phyloP scores from a whole-genome alignment of 2,113 vertebrate species.

The Alosa alosa region DNA sequence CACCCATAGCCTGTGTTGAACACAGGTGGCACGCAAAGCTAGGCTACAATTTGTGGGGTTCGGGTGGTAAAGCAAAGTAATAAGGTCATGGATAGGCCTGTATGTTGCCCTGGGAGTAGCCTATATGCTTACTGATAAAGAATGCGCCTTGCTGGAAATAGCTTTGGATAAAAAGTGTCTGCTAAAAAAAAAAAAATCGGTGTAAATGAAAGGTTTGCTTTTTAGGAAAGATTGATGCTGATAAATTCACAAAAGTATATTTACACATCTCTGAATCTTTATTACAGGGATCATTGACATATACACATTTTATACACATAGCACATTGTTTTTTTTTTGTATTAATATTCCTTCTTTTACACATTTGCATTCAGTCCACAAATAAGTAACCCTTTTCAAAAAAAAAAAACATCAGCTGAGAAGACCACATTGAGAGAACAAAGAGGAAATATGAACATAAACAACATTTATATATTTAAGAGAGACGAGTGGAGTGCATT shows the following conservation, averaged over 20 bases:
- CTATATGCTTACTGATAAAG: not conserved
- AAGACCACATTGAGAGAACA: conserved; percentile 54
- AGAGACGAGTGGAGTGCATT: conserved; percentile 1
- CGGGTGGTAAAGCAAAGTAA: not conserved
- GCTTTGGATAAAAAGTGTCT: conserved; percentile 11
- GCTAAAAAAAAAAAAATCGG: not conserved
- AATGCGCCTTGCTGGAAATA: not conserved
- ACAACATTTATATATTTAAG: conserved; percentile 53
- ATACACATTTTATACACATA: conserved; percentile 64
- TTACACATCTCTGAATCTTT: conserved; percentile 54
- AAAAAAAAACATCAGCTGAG: conserved; percentile 55
- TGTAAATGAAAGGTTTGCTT: not conserved
- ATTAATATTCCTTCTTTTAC: conserved; percentile 37
- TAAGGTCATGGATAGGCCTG: not conserved
- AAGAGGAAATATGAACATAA: conserved; percentile 52
- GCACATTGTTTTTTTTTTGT: conserved; percentile 40
- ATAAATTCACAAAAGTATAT: not conserved
- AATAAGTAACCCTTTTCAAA: conserved; percentile 50
- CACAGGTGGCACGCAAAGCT: not conserved
- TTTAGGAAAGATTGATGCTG: not conserved
- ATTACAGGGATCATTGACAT: conserved; percentile 72
- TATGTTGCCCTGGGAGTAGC: not conserved
- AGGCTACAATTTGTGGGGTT: not conserved
- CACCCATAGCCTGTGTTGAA: not conserved
- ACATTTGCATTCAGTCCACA: conserved; percentile 32